phyloP scores from a whole-genome alignment of 2,888 invertebrate species.

The Diabrotica balteata region DNA sequence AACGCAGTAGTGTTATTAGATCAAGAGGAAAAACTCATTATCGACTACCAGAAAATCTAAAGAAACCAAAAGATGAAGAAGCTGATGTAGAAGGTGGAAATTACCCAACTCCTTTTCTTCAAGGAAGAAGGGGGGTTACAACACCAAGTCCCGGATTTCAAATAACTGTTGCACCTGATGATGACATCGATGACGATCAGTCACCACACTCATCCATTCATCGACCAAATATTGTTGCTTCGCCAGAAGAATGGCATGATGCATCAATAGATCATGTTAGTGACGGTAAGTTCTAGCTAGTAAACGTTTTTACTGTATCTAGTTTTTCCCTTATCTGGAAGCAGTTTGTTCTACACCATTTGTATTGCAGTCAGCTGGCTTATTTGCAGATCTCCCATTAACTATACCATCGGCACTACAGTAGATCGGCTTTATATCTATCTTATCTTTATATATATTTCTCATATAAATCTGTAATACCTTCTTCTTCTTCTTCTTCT shows the following conservation, averaged over 20 bases:
- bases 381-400: too few relatives aligned
- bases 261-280: constrained; percentile 44
- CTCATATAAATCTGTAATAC: too few relatives aligned
- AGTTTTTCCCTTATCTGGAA: too few relatives aligned
- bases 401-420: too few relatives aligned
- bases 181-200: constrained; percentile 61
- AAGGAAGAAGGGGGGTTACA: constrained; percentile 41
- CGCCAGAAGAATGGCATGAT: constrained; percentile 52
- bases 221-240: constrained; percentile 61
- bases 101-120: constrained; percentile 55
- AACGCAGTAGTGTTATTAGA: constrained; percentile 38
- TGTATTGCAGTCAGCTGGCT: too few relatives aligned
- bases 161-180: constrained; percentile 56
- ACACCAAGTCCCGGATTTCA: constrained; percentile 53
- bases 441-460: too few relatives aligned
- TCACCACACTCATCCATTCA: constrained; percentile 65
- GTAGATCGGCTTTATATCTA: too few relatives aligned
- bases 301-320: too few relatives aligned
- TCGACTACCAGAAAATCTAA: constrained; percentile 57
- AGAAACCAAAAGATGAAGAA: constrained; percentile 45
- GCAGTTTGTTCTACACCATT: too few relatives aligned
- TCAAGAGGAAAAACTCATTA: constrained; percentile 63
- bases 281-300: constrained; percentile 17
- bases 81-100: constrained; percentile 63
- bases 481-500: too few relatives aligned